Evolutionary conservation across 2,113 vertebrate species (phyloP), one percentile per base, ranked within the genome.

Genomic region (Epinephelus fuscoguttatus): DNA sequence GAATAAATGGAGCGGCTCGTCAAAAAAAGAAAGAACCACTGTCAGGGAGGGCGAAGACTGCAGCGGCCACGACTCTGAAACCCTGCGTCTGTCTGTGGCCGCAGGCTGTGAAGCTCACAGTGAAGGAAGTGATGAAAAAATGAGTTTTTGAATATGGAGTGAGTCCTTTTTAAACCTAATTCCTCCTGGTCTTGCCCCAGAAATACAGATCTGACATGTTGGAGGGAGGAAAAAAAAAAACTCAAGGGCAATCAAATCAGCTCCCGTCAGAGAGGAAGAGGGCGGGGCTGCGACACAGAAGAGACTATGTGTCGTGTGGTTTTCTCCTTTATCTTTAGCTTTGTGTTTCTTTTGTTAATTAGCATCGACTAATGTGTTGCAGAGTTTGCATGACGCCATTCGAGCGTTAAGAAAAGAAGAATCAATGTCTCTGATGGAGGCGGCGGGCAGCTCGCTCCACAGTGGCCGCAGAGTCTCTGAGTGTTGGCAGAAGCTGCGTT

Each of bases 1-100:
- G 73, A 88, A 89, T 76, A 91, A 94, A 91, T 91, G 88, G 85
- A 92, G 87, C 82, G 75, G 8, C 80, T 85, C 75, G 78, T 90
- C 85, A 85, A 84, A 88, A 68, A 61, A 63, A 71, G 62, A 60
- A 23, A 56, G 18, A 56, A 53, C 49, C 42, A 13, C 66, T 74
- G 74, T 78, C 64, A 71, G 75, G 47, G 68, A 62, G 70, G 76
- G 79, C 45, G 81, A 75, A 61, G 72, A 50, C 78, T 50, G 70
- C 69, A 23, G 63, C 70, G 63, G 63, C 85, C 86, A 69, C 37
- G 60, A 56, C 84, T 86, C 67, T 57, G 62, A 82, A 76, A 53
- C 17, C 68, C n/a, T 12, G 40, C 0, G 4, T 3, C 37, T 4
- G 37, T 37, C 74, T 57, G 55, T 64, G 82, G 84, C 84, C 82